These are phyloP conservation scores for Anguilla rostrata DNA, from an alignment of 2,113 vertebrate genomes.

Conservation along the genomic window DNA sequence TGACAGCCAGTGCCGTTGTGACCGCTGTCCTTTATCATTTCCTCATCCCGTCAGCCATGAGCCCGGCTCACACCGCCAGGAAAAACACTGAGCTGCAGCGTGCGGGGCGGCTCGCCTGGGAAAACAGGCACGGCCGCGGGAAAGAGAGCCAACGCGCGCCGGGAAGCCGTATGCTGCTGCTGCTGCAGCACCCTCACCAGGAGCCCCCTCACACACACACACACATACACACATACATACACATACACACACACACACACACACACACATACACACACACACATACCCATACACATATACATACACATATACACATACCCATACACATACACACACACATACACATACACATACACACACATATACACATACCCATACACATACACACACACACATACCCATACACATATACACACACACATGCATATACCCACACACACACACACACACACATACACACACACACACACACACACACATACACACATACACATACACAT, in stretches of 20 bases:
- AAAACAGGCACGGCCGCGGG: slow-evolving; percentile 22
- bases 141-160: not conserved
- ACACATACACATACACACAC: too few species aligned
- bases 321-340: too few species aligned
- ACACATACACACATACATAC: not conserved
- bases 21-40: slow-evolving; percentile 55
- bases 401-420: too few species aligned
- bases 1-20: slow-evolving; percentile 46
- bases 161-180: not conserved
- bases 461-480: too few species aligned
- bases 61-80: slow-evolving; percentile 31
- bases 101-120: slow-evolving; percentile 10
- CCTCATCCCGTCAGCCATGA: slow-evolving; percentile 43
- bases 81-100: slow-evolving; percentile 33
- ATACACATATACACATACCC: too few species aligned
- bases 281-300: slow-evolving; percentile 13
- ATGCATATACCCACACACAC: too few species aligned
- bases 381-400: too few species aligned
- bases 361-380: too few species aligned
- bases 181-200: not conserved
- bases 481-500: too few species aligned
- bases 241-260: not conserved
- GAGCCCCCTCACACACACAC: too few species aligned
- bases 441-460: too few species aligned
- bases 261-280: not conserved